Conservation (phyloP, 2,888 invertebrate genomes). For the Strigamia transsilvanica region DNA sequence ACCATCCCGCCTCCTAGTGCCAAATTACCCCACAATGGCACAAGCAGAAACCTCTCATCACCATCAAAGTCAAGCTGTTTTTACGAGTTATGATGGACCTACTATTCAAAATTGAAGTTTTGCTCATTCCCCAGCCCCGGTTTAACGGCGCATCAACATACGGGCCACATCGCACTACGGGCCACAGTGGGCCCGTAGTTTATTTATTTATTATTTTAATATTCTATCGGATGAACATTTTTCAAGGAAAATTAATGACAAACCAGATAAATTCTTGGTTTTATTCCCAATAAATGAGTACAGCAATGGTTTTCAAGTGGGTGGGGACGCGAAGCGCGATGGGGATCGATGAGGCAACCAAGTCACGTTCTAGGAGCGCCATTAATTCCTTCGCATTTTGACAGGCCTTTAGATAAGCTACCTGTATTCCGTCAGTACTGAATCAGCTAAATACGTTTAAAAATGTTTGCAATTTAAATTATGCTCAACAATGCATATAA, state of each 20-base stretch:
- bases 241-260: too few relatives aligned
- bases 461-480: conserved; percentile 47
- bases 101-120: conserved; percentile 1
- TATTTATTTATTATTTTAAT: too few relatives aligned
- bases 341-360: neutral
- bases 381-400: conserved; percentile 41
- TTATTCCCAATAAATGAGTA: too few relatives aligned
- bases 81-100: neutral
- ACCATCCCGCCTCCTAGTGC: conserved; percentile 45
- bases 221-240: too few relatives aligned
- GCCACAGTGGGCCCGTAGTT: too few relatives aligned
- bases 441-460: conserved; percentile 41
- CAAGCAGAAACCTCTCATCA: conserved; percentile 40
- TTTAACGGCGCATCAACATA: too few relatives aligned
- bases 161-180: too few relatives aligned
- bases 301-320: too few relatives aligned
- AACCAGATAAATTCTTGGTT: too few relatives aligned
- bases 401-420: conserved; percentile 49
- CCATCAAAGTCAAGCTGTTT: conserved; percentile 39
- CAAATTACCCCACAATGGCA: conserved; percentile 27
- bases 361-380: conserved; percentile 40
- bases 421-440: conserved; percentile 40
- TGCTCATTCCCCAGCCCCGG: too few relatives aligned
- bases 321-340: neutral
- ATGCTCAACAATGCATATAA: conserved; percentile 28